These are phyloP conservation scores for Rhincodon typus DNA, from an alignment of 2,797 vertebrate genomes.

Conservation along the genomic window DNA sequence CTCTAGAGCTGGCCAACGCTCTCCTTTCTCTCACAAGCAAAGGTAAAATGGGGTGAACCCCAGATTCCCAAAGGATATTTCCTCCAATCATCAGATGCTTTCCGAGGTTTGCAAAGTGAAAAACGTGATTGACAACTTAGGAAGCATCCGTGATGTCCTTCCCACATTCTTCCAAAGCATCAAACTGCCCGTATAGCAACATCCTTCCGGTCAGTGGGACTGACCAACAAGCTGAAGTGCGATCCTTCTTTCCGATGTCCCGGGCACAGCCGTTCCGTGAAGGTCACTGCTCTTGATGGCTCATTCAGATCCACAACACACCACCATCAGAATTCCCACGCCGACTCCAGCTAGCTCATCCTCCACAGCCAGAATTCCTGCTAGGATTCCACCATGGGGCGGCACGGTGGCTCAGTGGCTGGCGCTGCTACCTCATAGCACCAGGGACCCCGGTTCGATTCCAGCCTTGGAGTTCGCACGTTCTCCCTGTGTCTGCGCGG, in stretches of 20 bases:
- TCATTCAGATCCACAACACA: not conserved
- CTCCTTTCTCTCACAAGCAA: too few species aligned
- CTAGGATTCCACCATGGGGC: too few species aligned
- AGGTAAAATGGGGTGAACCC: not conserved
- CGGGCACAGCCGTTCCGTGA: not conserved
- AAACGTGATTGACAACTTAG: not conserved
- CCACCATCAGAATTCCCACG: not conserved
- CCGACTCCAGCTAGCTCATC: not conserved
- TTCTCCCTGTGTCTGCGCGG: too few species aligned
- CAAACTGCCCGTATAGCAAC: not conserved
- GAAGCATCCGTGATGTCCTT: not conserved
- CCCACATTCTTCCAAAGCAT: not conserved
- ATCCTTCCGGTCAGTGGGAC: not conserved
- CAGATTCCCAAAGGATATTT: not conserved
- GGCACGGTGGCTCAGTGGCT: too few species aligned
- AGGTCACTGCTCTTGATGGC: not conserved
- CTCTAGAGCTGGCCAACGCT: not conserved
- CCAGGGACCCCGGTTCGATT: too few species aligned
- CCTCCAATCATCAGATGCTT: not conserved
- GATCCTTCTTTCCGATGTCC: not conserved
- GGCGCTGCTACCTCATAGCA: too few species aligned
- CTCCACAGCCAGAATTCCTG: too few species aligned
- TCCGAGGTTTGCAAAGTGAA: not conserved
- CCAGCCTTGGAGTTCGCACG: too few species aligned
- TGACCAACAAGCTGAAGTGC: not conserved